Evolutionary conservation across 2,888 invertebrate genomes (phyloP).

Genomic region (Gnatocerus cornutus): DNA sequence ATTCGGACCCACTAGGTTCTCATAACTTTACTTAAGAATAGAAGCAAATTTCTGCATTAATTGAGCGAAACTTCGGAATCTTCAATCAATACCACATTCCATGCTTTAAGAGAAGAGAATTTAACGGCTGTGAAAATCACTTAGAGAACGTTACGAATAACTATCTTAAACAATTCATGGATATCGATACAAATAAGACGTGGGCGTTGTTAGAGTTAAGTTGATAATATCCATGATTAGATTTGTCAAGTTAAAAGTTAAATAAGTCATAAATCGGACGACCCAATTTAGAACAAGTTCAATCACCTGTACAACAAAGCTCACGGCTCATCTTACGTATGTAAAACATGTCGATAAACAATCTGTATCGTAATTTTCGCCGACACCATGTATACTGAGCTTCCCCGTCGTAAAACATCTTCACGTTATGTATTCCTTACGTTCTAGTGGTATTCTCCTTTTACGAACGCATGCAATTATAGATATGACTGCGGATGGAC

Average conservation of each 20-base stretch:
- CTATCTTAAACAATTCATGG: conserved; percentile 1
- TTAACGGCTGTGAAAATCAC: too few relatives aligned
- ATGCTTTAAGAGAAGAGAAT: too few relatives aligned
- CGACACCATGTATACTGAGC: conserved; percentile 31
- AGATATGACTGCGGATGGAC: conserved; percentile 62
- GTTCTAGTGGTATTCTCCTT: conserved; percentile 63
- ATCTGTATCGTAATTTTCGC: conserved; percentile 32
- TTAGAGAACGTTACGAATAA: too few relatives aligned
- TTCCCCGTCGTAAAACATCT: conserved; percentile 54
- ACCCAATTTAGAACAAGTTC: conserved; percentile 45
- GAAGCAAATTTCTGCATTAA: conserved; percentile 2
- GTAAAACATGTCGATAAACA: conserved; percentile 29
- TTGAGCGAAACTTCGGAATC: not conserved
- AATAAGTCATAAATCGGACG: conserved; percentile 43
- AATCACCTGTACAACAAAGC: conserved; percentile 38
- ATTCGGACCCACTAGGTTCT: not conserved
- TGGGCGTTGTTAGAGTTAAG: conserved; percentile 10
- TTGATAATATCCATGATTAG: conserved; percentile 33
- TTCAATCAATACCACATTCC: not conserved
- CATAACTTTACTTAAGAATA: not conserved
- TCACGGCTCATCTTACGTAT: conserved; percentile 15
- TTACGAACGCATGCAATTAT: conserved; percentile 63
- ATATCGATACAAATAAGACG: conserved; percentile 35
- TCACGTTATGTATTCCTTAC: conserved; percentile 59
- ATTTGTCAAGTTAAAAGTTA: conserved; percentile 41